A percentile compares a stretch with the other conserved stretches of the same genome.
phyloP scores from a whole-genome alignment of 1,140 invertebrate genomes.

The Brachionus sp. region DNA sequence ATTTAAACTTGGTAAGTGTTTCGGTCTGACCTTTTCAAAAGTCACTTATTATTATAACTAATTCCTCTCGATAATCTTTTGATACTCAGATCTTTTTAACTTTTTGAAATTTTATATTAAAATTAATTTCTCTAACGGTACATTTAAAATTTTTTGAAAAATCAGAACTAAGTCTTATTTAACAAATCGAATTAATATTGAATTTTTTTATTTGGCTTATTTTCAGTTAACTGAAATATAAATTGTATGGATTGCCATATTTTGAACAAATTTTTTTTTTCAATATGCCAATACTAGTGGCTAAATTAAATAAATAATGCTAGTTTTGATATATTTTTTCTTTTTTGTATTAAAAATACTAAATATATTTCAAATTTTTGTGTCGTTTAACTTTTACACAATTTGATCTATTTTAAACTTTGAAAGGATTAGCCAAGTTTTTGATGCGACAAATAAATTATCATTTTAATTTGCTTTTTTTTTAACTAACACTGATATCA shows the following conservation, averaged over 20 bases:
- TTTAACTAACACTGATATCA: background rate
- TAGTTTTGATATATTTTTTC: too few species aligned
- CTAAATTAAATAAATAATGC: background rate
- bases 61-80: constrained; percentile 13
- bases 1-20: background rate
- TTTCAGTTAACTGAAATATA: background rate
- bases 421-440: background rate
- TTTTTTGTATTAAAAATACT: too few species aligned
- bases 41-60: background rate
- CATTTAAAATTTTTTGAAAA: background rate
- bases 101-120: background rate
- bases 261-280: background rate
- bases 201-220: background rate
- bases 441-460: background rate
- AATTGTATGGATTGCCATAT: background rate
- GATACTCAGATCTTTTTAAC: background rate
- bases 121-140: background rate
- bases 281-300: background rate
- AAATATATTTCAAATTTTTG: background rate
- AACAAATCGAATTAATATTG: too few species aligned
- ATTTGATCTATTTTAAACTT: background rate
- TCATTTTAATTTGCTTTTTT: too few species aligned
- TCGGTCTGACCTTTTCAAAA: background rate
- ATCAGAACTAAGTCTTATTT: background rate
- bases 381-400: background rate